Base-by-base conservation (phyloP, 1,140 invertebrate genomes). In the Lepidurus apus region DNA sequence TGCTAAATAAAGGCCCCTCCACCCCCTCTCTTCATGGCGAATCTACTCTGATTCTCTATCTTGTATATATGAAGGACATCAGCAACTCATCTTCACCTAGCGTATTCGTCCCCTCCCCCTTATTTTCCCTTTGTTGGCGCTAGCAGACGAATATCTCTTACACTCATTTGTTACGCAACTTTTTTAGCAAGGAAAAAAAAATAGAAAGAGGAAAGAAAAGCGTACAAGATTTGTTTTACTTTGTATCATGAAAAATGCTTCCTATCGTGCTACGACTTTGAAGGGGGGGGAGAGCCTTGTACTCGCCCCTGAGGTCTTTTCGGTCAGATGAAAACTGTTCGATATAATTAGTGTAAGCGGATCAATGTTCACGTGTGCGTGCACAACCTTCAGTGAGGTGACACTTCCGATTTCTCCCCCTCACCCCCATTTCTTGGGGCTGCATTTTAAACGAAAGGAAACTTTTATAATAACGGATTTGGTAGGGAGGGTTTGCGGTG, bases 361-460 rank as follows among this genome's bases (percentile, higher is more conserved):
- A 65, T 65, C 53, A 65, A 65, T 65, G 53, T 65, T 65, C 53
- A 65, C n/a, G 13, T 65, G 53, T 65, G 53, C 53, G 53, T 65
- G 53, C 53, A 65, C 53, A 65, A 65, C 13, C 53, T 65, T 65
- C 53, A 65, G 21, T n/a, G 53, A 65, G 53, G 53, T 65, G 53
- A 65, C 13, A 17, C 21, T 65, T 65, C 21, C 53, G 6, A 65
- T 1, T 65, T 65, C 21, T 1, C 21, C 53, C 53, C 53, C 13
- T 65, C 47, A 13, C 17, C 53, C 47, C n/a, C 21, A 65, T 13
- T 13, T 65, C 6, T 13, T 11, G 53, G n/a, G 53, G 17, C 53
- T 13, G 21, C 7, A 13, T 11, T 65, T 17, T 65, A 34, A 34
- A 34, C 34, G 34, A 34, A 34, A 34, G 34, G 34, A 34, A 34